phyloP scores from a whole-genome alignment of 23 tunicate species.

The Clavelina lepadiformis region DNA sequence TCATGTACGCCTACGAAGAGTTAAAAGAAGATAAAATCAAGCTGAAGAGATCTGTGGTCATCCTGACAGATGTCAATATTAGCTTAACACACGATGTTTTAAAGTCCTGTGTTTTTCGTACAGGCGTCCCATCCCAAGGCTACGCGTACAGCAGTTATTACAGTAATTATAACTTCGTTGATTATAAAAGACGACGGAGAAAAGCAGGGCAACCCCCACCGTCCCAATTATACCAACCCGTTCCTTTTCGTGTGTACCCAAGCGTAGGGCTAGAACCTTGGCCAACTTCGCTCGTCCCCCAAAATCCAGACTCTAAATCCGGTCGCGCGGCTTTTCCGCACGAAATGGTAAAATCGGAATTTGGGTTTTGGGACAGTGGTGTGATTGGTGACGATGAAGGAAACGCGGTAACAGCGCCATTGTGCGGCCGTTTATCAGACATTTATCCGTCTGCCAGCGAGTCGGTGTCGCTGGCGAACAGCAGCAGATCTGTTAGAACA shows the following conservation, averaged over 20 bases:
- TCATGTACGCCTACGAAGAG: neutral
- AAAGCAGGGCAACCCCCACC: neutral
- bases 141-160: neutral
- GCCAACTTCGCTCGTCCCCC: conserved; percentile 11
- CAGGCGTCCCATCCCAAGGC: neutral
- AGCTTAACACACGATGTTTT: conserved; percentile 25
- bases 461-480: neutral
- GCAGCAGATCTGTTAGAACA: neutral
- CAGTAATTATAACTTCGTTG: conserved; percentile 28
- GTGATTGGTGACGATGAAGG: conserved; percentile 25
- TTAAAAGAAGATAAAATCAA: neutral
- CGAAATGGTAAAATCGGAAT: neutral
- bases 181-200: conserved; percentile 23
- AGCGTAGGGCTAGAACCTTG: conserved; percentile 8
- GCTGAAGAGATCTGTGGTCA: neutral
- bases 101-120: conserved; percentile 8
- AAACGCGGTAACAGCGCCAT: conserved; percentile 35
- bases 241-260: conserved; percentile 50
- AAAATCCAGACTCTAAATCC: neutral
- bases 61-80: conserved; percentile 35
- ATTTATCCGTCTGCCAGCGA: neutral
- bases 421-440: conserved; percentile 42
- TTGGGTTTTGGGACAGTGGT: conserved; percentile 51
- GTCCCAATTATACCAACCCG: conserved; percentile 43
- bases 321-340: conserved; percentile 12